These are phyloP conservation scores for Conistra vaccinii DNA, from an alignment of 2,888 invertebrate species.

Conservation along the genomic window DNA sequence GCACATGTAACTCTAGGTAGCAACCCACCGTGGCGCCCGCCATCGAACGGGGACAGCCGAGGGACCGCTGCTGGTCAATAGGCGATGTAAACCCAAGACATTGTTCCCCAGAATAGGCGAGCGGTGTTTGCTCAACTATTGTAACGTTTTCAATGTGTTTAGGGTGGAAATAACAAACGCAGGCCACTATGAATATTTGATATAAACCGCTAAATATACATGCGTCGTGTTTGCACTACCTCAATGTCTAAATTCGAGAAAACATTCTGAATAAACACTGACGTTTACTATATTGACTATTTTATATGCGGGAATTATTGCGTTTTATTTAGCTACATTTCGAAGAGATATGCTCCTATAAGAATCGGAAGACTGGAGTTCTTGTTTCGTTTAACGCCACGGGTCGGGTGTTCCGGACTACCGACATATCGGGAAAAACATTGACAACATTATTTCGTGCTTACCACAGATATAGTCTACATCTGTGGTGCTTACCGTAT, in stretches of 20 bases:
- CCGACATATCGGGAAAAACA: slow-evolving; percentile 12
- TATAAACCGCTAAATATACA: neutral
- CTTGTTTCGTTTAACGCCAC: neutral
- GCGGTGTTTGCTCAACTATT: slow-evolving; percentile 19
- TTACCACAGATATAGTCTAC: no score
- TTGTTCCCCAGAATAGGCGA: slow-evolving; percentile 33
- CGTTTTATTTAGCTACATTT: neutral
- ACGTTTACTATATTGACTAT: neutral
- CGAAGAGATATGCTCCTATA: neutral
- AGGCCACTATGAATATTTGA: slow-evolving; percentile 17
- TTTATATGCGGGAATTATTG: neutral
- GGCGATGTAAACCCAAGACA: neutral
- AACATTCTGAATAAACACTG: slow-evolving; percentile 2
- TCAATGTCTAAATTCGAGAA: neutral
- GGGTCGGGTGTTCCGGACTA: neutral
- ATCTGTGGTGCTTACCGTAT: neutral
- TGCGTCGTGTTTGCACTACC: neutral
- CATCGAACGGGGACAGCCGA: neutral
- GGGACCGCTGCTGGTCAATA: slow-evolving; percentile 4
- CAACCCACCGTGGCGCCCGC: slow-evolving; percentile 11
- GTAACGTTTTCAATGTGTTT: slow-evolving; percentile 12
- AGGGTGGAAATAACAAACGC: slow-evolving; percentile 1
- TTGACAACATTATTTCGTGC: slow-evolving; percentile 10
- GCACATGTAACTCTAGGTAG: slow-evolving; percentile 24
- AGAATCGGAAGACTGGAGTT: neutral